A percentile compares a stretch with the other conserved stretches of the same genome.
These are phyloP conservation scores for Patella vulgata DNA, from an alignment of 1,140 invertebrate genomes.

Conservation along the genomic window DNA sequence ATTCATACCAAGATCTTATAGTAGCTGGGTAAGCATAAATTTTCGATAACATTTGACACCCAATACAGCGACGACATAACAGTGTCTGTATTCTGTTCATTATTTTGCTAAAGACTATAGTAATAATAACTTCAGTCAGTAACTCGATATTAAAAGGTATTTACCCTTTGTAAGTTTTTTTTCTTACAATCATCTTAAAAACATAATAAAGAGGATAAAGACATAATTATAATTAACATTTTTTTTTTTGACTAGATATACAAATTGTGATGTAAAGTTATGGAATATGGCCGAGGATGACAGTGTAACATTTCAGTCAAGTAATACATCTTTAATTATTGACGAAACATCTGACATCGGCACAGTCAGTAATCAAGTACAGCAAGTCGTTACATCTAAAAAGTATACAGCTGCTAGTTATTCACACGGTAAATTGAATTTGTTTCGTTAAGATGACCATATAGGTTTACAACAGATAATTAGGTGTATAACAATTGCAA, in stretches of 20 bases:
- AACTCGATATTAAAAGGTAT: too few relatives aligned
- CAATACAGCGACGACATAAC: too few relatives aligned
- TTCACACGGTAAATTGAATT: slow-evolving; percentile 45
- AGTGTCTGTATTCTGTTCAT: too few relatives aligned
- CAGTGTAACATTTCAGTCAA: slow-evolving; percentile 53
- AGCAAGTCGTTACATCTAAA: slow-evolving; percentile 23
- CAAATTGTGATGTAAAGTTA: slow-evolving; percentile 54
- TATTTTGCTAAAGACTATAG: too few relatives aligned
- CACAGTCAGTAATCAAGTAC: slow-evolving; percentile 37
- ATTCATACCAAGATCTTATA: slow-evolving; percentile 38
- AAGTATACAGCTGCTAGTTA: slow-evolving; percentile 45
- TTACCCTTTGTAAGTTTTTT: too few relatives aligned
- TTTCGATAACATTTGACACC: too few relatives aligned
- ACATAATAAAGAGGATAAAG: too few relatives aligned
- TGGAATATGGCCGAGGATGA: slow-evolving; percentile 48
- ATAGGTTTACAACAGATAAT: neutral
- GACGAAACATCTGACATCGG: slow-evolving; percentile 45
- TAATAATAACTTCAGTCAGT: too few relatives aligned
- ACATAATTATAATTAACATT: too few relatives aligned
- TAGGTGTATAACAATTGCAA: too few relatives aligned
- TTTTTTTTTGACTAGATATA: slow-evolving; percentile 56
- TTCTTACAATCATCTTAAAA: too few relatives aligned
- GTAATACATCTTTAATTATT: slow-evolving; percentile 51
- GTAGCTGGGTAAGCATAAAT: slow-evolving; percentile 57
- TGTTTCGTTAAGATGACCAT: neutral